A percentile compares a stretch with the other conserved stretches of the same genome.
Evolutionary conservation across 2,888 invertebrate species (phyloP).

Genomic region (Cremastobaeus sp.): DNA sequence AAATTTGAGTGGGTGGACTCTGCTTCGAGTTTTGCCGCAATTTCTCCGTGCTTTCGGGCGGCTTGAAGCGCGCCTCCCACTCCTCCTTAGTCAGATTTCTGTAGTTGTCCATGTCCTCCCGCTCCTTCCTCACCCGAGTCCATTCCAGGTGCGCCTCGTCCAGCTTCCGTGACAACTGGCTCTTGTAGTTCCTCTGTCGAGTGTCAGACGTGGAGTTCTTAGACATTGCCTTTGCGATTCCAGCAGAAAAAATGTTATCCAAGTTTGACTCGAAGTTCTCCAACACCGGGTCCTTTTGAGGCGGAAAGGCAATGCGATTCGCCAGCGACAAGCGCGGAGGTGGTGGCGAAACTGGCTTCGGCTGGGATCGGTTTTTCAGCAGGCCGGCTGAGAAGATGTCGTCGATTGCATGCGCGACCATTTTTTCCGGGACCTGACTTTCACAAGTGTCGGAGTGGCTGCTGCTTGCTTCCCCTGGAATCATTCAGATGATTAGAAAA

Average conservation of each 20-base stretch:
- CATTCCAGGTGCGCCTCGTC: constrained; percentile 63
- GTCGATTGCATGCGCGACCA: constrained; percentile 64
- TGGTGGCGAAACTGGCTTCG: constrained; percentile 37
- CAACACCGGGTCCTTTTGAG: constrained; percentile 35
- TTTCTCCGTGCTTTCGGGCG: constrained; percentile 11
- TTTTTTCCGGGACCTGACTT: constrained; percentile 44
- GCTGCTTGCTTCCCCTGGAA: constrained; percentile 39
- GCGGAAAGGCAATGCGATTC: background rate
- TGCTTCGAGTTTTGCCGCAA: constrained; percentile 7
- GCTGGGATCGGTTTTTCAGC: constrained; percentile 58
- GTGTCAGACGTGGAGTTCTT: constrained; percentile 23
- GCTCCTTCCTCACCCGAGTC: constrained; percentile 64
- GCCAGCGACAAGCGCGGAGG: constrained; percentile 1
- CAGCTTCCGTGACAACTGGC: constrained; percentile 33
- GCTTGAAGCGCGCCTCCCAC: constrained; percentile 73
- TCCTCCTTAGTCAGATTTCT: constrained; percentile 76
- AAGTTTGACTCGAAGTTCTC: constrained; percentile 60
- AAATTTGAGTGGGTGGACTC: background rate
- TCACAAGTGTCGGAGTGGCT: constrained; percentile 13
- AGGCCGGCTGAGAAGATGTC: constrained; percentile 70
- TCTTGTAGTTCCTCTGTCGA: constrained; percentile 31
- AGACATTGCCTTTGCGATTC: constrained; percentile 67
- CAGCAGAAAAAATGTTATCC: constrained; percentile 71
- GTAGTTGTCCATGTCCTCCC: constrained; percentile 69
- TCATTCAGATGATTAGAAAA: too few species aligned